Conservation (phyloP, 1,140 invertebrate genomes). For the Pomacea maculata region DNA sequence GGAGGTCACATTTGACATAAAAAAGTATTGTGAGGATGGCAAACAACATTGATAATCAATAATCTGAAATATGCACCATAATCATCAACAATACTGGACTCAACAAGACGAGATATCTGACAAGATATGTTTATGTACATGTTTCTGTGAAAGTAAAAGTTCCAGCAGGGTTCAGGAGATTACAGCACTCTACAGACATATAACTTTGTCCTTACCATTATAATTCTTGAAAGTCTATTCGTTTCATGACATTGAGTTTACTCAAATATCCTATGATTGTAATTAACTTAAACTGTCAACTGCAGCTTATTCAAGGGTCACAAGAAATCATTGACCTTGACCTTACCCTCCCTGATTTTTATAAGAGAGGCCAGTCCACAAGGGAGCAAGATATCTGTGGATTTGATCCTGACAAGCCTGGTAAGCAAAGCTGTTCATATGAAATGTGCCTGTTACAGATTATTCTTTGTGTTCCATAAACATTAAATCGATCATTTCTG, state of each 20-base stretch:
- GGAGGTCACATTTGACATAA: background rate
- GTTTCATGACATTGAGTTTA: too few species aligned
- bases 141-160: too few species aligned
- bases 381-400: slow-evolving; percentile 32
- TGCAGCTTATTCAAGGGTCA: slow-evolving; percentile 58
- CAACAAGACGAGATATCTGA: too few species aligned
- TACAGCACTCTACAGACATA: too few species aligned
- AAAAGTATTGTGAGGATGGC: background rate
- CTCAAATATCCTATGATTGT: too few species aligned
- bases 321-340: slow-evolving; percentile 60
- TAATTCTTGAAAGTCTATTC: too few species aligned
- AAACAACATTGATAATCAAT: background rate
- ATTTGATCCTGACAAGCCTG: slow-evolving; percentile 29
- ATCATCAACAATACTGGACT: too few species aligned
- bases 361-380: slow-evolving; percentile 32
- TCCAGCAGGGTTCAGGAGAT: too few species aligned
- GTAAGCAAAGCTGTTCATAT: slow-evolving; percentile 8
- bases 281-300: background rate
- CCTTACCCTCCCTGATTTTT: slow-evolving; percentile 46
- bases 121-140: background rate
- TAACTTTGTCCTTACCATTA: too few species aligned
- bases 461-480: background rate
- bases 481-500: background rate
- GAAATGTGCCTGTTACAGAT: background rate
- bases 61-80: background rate